Conservation (phyloP, 2,888 invertebrate genomes). For the Torymus aiolomorphi region DNA sequence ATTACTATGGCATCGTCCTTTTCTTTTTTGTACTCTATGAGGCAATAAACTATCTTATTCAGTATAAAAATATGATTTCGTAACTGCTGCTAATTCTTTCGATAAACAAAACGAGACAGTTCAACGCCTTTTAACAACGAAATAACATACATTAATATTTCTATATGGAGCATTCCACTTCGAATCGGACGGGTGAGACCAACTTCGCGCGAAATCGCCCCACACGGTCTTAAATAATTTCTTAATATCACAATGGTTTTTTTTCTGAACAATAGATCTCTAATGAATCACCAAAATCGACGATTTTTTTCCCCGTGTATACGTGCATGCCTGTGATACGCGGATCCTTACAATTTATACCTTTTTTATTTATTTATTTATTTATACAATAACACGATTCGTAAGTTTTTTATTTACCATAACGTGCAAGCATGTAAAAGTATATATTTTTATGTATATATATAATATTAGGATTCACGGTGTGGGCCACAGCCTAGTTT, state of each 20-base stretch:
- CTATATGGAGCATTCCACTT: background rate
- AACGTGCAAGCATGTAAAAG: constrained; percentile 56
- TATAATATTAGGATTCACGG: constrained; percentile 39
- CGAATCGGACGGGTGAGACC: background rate
- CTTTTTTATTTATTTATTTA: background rate
- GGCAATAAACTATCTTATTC: background rate
- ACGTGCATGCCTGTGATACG: constrained; percentile 27
- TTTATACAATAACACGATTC: constrained; percentile 30
- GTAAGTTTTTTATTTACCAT: constrained; percentile 18
- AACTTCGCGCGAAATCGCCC: no score
- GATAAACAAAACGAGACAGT: no score
- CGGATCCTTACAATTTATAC: background rate
- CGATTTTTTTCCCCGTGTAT: background rate
- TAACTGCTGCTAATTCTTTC: background rate
- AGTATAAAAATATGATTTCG: constrained; percentile 22
- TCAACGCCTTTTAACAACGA: background rate
- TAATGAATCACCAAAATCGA: background rate
- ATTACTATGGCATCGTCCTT: background rate
- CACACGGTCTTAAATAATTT: background rate
- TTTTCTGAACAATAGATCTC: constrained; percentile 2
- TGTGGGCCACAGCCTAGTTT: constrained; percentile 64
- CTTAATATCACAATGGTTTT: constrained; percentile 5
- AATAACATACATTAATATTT: constrained; percentile 1
- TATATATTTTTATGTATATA: constrained; percentile 25
- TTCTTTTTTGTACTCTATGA: background rate